phyloP scores from a whole-genome alignment of 2,888 invertebrate genomes.

The Osmoderma eremita region DNA sequence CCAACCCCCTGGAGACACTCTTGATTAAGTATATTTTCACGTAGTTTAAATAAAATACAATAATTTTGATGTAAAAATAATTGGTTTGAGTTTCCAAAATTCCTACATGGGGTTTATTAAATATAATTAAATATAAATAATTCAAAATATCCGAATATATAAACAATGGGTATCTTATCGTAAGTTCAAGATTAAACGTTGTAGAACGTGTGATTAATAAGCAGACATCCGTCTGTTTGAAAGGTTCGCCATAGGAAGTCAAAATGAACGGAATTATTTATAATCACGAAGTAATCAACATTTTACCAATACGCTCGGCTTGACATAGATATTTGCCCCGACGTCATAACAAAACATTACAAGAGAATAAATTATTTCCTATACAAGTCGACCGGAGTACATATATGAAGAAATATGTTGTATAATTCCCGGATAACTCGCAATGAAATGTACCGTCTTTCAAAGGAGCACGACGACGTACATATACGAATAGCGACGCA shows the following conservation, averaged over 20 bases:
- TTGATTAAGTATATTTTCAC: too few species aligned
- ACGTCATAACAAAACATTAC: slow-evolving; percentile 28
- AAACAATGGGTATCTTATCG: too few species aligned
- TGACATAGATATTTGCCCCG: slow-evolving; percentile 21
- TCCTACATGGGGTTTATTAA: too few species aligned
- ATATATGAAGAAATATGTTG: slow-evolving; percentile 2
- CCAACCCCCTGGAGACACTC: too few species aligned
- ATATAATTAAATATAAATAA: too few species aligned
- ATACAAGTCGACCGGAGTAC: not conserved
- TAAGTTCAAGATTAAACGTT: too few species aligned
- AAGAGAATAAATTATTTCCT: slow-evolving; percentile 26
- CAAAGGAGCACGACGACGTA: slow-evolving; percentile 12
- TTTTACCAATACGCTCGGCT: slow-evolving; percentile 8
- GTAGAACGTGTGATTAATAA: slow-evolving; percentile 4
- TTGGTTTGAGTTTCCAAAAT: too few species aligned
- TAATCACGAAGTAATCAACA: slow-evolving; percentile 18
- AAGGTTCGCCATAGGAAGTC: slow-evolving; percentile 28
- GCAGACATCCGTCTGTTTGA: slow-evolving; percentile 7
- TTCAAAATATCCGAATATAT: too few species aligned
- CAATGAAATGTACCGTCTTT: slow-evolving; percentile 21
- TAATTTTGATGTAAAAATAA: too few species aligned
- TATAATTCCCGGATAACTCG: slow-evolving; percentile 5
- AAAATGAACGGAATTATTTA: slow-evolving; percentile 7
- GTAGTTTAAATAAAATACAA: too few species aligned
- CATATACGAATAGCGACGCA: slow-evolving; percentile 10